Base-by-base conservation (phyloP, 2,888 invertebrate species). In the Anthophora plumipes region DNA sequence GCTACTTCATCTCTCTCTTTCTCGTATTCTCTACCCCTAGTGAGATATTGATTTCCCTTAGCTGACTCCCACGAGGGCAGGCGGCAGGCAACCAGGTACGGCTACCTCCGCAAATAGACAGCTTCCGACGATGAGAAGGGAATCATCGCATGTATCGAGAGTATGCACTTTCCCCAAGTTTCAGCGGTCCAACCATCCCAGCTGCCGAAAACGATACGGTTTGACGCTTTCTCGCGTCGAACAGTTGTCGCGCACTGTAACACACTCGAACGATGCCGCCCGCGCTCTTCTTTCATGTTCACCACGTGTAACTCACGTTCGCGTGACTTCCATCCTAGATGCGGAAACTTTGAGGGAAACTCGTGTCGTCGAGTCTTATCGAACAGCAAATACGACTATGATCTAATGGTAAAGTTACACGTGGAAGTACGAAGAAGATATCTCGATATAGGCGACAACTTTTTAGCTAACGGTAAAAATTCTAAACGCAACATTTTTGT, bases 41-140 rank as follows among this genome's bases (percentile, higher is more conserved):
- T 92, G 92, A 92, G 92, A 92, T 92, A 92, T 92, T 92, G 92
- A 92, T 92, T 92, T 92, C 92, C 92, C 92, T 92, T 92, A 92
- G 92, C 92, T 91, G 91, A 91, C 92, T 92, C 92, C 92, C 92
- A 92, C 92, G 92, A 92, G 92, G 92, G 90, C 88, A 90, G 84
- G 85, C 89, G 88, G 89, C 86, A 86, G 86, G 89, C 89, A 82
- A 87, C 89, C 87, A 87, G 86, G 89, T 87, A 88, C 86, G 82
- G 85, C 84, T 86, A 89, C 85, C 85, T 83, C 86, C 88, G 88
- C 88, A 85, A 88, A 86, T 88, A 88, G 86, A 89, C 87, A 88
- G 88, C 88, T 85, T 89, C 89, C 86, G 85, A 85, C 88, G 82
- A 89, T 84, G 88, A 79, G 82, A 77, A 87, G 84, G 82, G 82